Evolutionary conservation across 2,113 vertebrate species (phyloP), one percentile per base, ranked within the genome.

Genomic region (Atherinomorus stipes): DNA sequence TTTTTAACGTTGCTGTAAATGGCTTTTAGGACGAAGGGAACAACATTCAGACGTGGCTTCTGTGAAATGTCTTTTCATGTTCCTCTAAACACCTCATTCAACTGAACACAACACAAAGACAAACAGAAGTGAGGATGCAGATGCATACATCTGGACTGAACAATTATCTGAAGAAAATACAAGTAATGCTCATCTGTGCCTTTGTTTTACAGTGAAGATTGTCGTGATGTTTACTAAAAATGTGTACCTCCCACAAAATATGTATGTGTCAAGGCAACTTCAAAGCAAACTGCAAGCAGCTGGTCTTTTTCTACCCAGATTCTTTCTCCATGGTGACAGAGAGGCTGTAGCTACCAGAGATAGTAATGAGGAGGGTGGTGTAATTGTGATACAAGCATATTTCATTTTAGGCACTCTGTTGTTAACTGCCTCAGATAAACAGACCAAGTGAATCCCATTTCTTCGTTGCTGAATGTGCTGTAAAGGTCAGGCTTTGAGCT

Each of bases 401-500:
- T n/a, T 75, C 62, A 71, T 84, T 83, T 80, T 76, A 15, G 42
- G 31, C 51, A 61, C 62, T 58, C 62, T 81, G 68, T 83, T 74
- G 67, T 79, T 70, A 75, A 81, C 57, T 49, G 64, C 44, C 64
- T 77, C 53, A 34, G 62, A 84, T 76, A 78, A 85, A 87, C 74
- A 80, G 49, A 70, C 49, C 2, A 22, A 38, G 37, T 78, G 66
- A 80, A 64, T 71, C 62, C 23, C 16, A 5, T 85, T 80, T 76
- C 72, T 84, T 84, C 71, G 22, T 42, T 57, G 59, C 38, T 68
- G 45, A 78, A 71, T 71, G 54, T 50, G 64, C 52, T 76, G 44
- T 50, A 84, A 88, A 89, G 87, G 85, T 85, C 75, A 67, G 49
- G 53, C 71, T 80, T 45, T 76, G 51, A 71, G 56, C 54, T 64